Evolutionary conservation across 2,888 invertebrate species (phyloP).

Genomic region (Agonum fuliginosum): DNA sequence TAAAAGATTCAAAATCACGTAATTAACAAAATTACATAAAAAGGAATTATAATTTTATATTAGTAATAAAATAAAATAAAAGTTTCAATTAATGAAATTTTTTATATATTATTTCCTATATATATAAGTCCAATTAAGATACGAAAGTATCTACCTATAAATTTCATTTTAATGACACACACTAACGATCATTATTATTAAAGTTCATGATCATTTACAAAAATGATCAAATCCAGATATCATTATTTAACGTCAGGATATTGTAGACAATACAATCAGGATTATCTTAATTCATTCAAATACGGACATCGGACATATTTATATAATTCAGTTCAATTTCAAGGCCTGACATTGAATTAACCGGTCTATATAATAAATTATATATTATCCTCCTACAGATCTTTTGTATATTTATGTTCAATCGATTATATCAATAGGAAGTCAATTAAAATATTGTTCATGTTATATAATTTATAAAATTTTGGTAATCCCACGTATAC

Average conservation of each 20-base stretch:
- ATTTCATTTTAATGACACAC: not conserved
- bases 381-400: not conserved
- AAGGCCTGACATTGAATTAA: slow-evolving; percentile 26
- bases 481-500: no score
- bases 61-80: no score
- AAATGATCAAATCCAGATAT: not conserved
- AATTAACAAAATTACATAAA: no score
- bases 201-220: not conserved
- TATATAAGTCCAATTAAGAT: not conserved
- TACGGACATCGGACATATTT: not conserved
- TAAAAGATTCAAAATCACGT: no score
- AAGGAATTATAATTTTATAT: no score
- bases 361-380: not conserved
- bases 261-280: not conserved
- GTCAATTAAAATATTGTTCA: slow-evolving; percentile 6
- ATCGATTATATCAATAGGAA: slow-evolving; percentile 14
- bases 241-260: not conserved
- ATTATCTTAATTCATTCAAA: not conserved
- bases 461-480: not conserved
- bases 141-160: no score
- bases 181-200: not conserved
- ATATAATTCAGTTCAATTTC: slow-evolving; percentile 38
- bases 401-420: slow-evolving; percentile 2
- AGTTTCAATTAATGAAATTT: no score
- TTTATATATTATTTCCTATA: not conserved